Percentiles rank a stretch among this genome's conserved stretches.
phyloP scores from a whole-genome alignment of 2,113 vertebrate species.

The Pedetes capensis region DNA sequence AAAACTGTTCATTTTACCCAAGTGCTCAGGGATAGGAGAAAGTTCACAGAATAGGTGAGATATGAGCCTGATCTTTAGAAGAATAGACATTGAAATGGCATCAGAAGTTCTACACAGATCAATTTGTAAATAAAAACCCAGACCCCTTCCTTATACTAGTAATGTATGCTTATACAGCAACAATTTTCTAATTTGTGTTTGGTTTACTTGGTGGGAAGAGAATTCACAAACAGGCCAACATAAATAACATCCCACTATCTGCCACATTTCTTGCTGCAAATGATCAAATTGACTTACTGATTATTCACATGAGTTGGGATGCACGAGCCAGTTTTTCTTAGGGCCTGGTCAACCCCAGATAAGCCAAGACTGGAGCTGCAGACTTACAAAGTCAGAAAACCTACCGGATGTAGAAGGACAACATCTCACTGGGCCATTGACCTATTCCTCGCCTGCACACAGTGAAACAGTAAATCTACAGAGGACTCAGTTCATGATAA shows the following conservation, averaged over 20 bases:
- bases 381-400: background rate
- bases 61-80: background rate
- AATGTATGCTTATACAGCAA: background rate
- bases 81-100: background rate
- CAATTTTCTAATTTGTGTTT: conserved; percentile 29
- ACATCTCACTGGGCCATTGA: background rate
- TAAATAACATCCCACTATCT: conserved; percentile 21
- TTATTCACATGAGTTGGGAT: background rate
- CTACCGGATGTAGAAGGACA: background rate
- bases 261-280: conserved; percentile 26
- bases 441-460: background rate
- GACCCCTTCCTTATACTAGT: background rate
- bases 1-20: background rate
- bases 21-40: background rate
- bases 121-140: conserved; percentile 11
- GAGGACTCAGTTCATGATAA: background rate
- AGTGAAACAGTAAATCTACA: background rate
- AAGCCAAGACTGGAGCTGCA: background rate
- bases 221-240: conserved; percentile 21
- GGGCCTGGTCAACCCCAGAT: background rate
- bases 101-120: background rate
- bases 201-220: conserved; percentile 23
- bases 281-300: conserved; percentile 36
- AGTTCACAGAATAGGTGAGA: background rate
- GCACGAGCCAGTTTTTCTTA: background rate